Conservation (phyloP, 2,113 vertebrate species). For the Perccottus glenii region DNA sequence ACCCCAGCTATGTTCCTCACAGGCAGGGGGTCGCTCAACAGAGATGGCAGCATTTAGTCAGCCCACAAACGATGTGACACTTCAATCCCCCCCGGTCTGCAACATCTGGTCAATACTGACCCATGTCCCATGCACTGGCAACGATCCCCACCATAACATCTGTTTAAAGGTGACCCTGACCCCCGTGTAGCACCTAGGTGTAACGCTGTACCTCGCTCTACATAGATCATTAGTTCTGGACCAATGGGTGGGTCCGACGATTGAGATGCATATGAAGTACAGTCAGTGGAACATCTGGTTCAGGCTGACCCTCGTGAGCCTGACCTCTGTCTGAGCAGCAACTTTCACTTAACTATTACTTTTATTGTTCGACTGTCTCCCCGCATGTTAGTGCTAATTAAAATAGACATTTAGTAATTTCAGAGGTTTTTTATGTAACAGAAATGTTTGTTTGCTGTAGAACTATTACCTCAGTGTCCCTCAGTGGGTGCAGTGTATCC, state of each 20-base stretch:
- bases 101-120: constrained; percentile 72
- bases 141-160: constrained; percentile 62
- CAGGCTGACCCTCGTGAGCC: constrained; percentile 41
- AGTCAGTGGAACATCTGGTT: constrained; percentile 59
- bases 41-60: constrained; percentile 62
- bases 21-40: constrained; percentile 45
- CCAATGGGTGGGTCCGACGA: constrained; percentile 33
- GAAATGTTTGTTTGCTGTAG: too few species aligned
- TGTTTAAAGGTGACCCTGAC: constrained; percentile 74
- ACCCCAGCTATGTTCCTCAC: constrained; percentile 21
- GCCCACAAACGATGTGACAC: constrained; percentile 53
- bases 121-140: constrained; percentile 43
- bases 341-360: constrained; percentile 18
- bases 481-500: too few species aligned
- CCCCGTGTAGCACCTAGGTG: constrained; percentile 48
- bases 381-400: too few species aligned
- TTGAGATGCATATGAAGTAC: constrained; percentile 46
- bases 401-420: too few species aligned
- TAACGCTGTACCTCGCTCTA: constrained; percentile 53
- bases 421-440: too few species aligned
- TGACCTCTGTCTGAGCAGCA: constrained; percentile 30
- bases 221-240: constrained; percentile 66
- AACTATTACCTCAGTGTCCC: too few species aligned
- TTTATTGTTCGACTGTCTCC: neutral
- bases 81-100: constrained; percentile 48